Evolutionary conservation across 1,140 invertebrate genomes (phyloP), one percentile per base, ranked within the genome.

Genomic region (Formica selysi): DNA sequence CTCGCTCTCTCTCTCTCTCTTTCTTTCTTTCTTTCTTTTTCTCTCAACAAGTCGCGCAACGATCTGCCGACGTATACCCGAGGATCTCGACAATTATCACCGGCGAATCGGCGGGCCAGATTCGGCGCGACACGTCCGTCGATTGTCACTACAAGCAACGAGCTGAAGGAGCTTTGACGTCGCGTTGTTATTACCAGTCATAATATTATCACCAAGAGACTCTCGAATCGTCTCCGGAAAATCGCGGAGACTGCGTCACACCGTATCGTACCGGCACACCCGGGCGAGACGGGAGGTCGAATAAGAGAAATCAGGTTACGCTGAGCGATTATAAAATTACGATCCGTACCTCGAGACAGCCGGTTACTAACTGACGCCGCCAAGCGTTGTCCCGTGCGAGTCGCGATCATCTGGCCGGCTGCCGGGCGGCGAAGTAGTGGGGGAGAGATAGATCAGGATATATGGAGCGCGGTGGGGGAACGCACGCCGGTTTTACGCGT

Each of bases 291-390:
- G 51, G 19, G n/a, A 57, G n/a, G 13, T 22, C 22, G 22, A 8
- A 13, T 62, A n/a, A 22, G 48, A 65, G 8, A 29, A 90, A 89
- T 92, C 91, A 90, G 86, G 88, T 92, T 88, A 93, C 91, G 90
- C 89, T 89, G 78, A 71, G 73, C 76, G 70, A 76, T 51, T 11
- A 54, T 16, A 32, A 67, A 26, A 22, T 13, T 32, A 62, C 62
- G 64, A 62, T 80, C 89, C 92, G 85, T 74, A 87, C 84, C 51
- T 51, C 41, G 68, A 84, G 91, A 94, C 90, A 87, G 93, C 94
- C 94, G 94, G 94, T 95, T 95, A 94, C 94, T 94, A 95, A 95
- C 94, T 95, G 94, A 94, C 93, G 93, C 62, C 81, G 93, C 54
- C 85, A 71, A 86, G 32, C n/a, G 88, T 67, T 65, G 71, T 86